A percentile compares a stretch with the other conserved stretches of the same genome.
Conservation (phyloP, 2,113 vertebrate genomes). For the Sialia sialis region DNA sequence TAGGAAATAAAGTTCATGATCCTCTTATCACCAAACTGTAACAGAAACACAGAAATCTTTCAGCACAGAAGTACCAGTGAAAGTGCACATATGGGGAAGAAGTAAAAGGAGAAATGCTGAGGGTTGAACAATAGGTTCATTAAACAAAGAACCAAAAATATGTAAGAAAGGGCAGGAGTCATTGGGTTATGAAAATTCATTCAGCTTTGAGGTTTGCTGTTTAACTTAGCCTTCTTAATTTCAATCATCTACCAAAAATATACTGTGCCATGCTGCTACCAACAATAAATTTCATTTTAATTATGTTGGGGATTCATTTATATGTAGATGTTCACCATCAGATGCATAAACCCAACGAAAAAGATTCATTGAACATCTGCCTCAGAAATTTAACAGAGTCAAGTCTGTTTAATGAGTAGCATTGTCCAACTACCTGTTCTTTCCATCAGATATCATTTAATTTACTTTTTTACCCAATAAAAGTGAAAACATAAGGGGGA, state of each 20-base stretch:
- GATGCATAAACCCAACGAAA: neutral
- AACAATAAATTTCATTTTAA: slow-evolving; percentile 21
- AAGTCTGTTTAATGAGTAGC: neutral
- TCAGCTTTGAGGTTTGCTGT: neutral
- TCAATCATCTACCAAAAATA: neutral
- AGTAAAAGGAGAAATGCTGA: neutral
- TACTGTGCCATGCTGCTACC: neutral
- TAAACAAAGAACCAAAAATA: too few relatives aligned
- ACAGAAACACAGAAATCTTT: neutral
- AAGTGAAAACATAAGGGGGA: neutral
- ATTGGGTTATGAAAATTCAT: neutral
- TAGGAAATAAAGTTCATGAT: neutral
- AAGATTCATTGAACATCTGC: slow-evolving; percentile 17
- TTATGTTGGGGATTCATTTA: slow-evolving; percentile 20
- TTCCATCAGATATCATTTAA: neutral
- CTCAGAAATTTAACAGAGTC: neutral
- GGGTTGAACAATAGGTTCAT: neutral
- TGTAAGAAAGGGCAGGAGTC: neutral
- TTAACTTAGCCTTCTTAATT: neutral
- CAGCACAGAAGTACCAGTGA: neutral
- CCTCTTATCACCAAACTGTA: neutral
- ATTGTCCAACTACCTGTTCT: neutral
- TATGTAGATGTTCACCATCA: slow-evolving; percentile 13
- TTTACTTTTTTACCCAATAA: neutral
- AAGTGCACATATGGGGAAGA: neutral